Conservation (phyloP, 2,888 invertebrate genomes). For the Dioctria rufipes region DNA sequence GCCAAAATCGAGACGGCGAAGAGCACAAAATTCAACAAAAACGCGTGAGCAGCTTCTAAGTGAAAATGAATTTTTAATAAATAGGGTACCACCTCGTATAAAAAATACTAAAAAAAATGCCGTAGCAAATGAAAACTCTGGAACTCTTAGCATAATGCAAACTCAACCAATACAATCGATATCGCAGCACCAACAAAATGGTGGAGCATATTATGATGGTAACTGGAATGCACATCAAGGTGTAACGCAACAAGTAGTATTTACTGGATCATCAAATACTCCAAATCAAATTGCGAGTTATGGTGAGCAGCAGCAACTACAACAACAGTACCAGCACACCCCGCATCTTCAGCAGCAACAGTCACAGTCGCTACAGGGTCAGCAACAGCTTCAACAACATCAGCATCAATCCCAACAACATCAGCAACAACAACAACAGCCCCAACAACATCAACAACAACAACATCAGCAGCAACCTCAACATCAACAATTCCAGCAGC, state of each 20-base stretch:
- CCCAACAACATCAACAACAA: background rate
- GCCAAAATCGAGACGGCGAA: slow-evolving; percentile 34
- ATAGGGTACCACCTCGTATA: slow-evolving; percentile 81
- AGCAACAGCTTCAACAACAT: slow-evolving; percentile 59
- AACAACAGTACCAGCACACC: slow-evolving; percentile 60
- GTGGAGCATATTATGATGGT: slow-evolving; percentile 84
- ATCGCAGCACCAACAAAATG: slow-evolving; percentile 69
- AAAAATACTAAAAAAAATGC: slow-evolving; percentile 75
- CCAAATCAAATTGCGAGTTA: slow-evolving; percentile 57
- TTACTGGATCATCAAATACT: slow-evolving; percentile 63
- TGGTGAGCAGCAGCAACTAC: slow-evolving; percentile 63
- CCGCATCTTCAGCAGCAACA: slow-evolving; percentile 70
- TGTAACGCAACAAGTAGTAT: slow-evolving; percentile 59
- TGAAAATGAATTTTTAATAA: slow-evolving; percentile 72
- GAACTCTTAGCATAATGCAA: slow-evolving; percentile 27
- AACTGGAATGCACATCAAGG: slow-evolving; percentile 79
- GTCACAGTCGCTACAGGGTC: background rate
- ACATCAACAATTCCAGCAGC: slow-evolving; percentile 61
- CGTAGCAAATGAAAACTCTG: slow-evolving; percentile 67
- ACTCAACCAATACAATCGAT: slow-evolving; percentile 6
- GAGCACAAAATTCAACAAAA: slow-evolving; percentile 51
- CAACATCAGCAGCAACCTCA: slow-evolving; percentile 60
- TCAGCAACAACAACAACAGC: slow-evolving; percentile 69
- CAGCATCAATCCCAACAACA: slow-evolving; percentile 61
- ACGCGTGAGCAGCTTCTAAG: slow-evolving; percentile 52